These are phyloP conservation scores for Siphlonurus alternatus DNA, from an alignment of 2,888 invertebrate species.

Conservation along the genomic window DNA sequence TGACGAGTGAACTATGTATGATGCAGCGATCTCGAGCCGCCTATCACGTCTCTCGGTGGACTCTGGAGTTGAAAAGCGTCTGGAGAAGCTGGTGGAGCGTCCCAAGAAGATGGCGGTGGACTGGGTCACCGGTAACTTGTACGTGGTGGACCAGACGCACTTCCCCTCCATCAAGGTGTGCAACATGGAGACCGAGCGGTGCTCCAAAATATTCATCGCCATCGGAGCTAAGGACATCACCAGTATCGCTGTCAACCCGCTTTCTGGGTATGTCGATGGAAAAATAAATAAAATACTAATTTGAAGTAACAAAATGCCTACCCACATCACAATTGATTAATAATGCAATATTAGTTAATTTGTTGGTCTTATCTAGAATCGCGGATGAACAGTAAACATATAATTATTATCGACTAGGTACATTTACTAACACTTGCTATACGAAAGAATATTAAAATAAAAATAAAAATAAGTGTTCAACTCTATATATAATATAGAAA, in stretches of 20 bases:
- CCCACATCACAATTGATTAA: conserved; percentile 26
- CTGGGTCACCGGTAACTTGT: conserved; percentile 56
- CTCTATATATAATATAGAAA: conserved; percentile 32
- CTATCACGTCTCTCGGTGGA: conserved; percentile 19
- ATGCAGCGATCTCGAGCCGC: background rate
- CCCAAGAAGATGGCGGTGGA: conserved; percentile 46
- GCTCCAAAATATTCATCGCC: conserved; percentile 36
- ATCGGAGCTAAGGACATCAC: conserved; percentile 33
- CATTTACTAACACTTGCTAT: conserved; percentile 31
- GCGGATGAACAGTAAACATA: conserved; percentile 32
- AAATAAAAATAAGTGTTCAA: conserved; percentile 28
- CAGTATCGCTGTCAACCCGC: conserved; percentile 44
- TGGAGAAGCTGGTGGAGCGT: conserved; percentile 12
- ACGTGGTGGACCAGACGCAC: conserved; percentile 36
- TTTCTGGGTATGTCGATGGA: conserved; percentile 15
- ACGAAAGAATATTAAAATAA: conserved; percentile 18
- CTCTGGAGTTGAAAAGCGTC: conserved; percentile 16
- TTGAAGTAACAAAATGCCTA: conserved; percentile 35
- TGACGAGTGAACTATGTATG: background rate
- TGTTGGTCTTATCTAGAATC: conserved; percentile 24
- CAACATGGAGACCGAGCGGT: conserved; percentile 33
- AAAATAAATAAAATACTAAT: conserved; percentile 12
- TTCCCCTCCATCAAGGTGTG: conserved; percentile 29
- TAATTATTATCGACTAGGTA: too few species aligned
- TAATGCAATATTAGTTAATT: background rate